These are phyloP conservation scores for Aplochiton taeniatus DNA, from an alignment of 2,797 vertebrate species.

Conservation along the genomic window DNA sequence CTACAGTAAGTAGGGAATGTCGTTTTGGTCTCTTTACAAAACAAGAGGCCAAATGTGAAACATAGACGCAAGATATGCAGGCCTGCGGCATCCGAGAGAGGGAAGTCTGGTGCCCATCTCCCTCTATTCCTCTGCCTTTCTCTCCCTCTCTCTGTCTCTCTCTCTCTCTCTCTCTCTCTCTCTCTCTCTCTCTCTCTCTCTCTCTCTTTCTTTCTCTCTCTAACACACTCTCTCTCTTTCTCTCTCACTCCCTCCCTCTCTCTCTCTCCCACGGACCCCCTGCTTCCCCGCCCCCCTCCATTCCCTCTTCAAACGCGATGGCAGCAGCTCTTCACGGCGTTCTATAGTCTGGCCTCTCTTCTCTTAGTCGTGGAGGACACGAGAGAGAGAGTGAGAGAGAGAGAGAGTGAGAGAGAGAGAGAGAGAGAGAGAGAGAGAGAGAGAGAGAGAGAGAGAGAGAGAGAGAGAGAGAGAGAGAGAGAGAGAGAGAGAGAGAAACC, in stretches of 20 bases:
- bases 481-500: neutral
- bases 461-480: too few species aligned
- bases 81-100: slow-evolving; percentile 26
- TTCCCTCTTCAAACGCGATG: neutral
- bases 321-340: slow-evolving; percentile 11
- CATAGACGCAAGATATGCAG: slow-evolving; percentile 37
- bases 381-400: slow-evolving; percentile 42
- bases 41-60: slow-evolving; percentile 35
- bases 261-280: slow-evolving; percentile 25
- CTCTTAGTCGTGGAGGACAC: slow-evolving; percentile 20
- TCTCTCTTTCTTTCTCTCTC: slow-evolving; percentile 19
- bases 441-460: too few species aligned
- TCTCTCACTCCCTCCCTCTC: slow-evolving; percentile 36
- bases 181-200: slow-evolving; percentile 20
- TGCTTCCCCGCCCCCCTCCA: neutral
- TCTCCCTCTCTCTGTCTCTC: neutral
- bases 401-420: too few species aligned
- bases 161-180: slow-evolving; percentile 12
- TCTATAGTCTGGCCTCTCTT: slow-evolving; percentile 15
- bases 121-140: slow-evolving; percentile 6
- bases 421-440: too few species aligned
- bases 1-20: slow-evolving; percentile 22
- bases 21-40: slow-evolving; percentile 17
- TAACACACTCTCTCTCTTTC: slow-evolving; percentile 31
- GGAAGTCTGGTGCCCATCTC: slow-evolving; percentile 47